Conservation (phyloP, 2,113 vertebrate genomes). For the Symphodus melops region DNA sequence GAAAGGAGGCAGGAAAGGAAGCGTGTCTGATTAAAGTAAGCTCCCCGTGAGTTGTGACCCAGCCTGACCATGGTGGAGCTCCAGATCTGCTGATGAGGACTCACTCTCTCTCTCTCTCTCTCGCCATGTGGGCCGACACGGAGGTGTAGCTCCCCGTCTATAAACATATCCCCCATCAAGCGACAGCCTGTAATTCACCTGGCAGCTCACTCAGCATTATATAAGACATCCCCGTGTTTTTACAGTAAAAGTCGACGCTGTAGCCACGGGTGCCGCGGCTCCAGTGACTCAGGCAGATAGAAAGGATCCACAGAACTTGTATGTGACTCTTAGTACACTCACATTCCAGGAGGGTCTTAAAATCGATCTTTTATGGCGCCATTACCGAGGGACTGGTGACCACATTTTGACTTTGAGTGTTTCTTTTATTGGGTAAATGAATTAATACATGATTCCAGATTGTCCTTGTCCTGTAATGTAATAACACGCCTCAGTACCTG, state of each 20-base stretch:
- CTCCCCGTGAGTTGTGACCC: slow-evolving; percentile 53
- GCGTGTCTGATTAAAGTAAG: slow-evolving; percentile 49
- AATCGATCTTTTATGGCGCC: not conserved
- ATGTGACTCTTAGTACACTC: not conserved
- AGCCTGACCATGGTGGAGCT: slow-evolving; percentile 48
- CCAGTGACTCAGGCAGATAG: slow-evolving; percentile 5
- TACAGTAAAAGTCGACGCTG: slow-evolving; percentile 56
- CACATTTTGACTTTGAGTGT: not conserved
- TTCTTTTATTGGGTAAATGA: slow-evolving; percentile 47
- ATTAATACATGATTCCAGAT: slow-evolving; percentile 44
- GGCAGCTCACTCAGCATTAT: slow-evolving; percentile 74
- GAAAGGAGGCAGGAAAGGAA: slow-evolving; percentile 33
- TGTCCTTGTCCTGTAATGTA: slow-evolving; percentile 58
- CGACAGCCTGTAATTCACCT: slow-evolving; percentile 65
- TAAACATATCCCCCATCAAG: slow-evolving; percentile 65
- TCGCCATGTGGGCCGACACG: not conserved
- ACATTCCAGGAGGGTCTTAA: not conserved
- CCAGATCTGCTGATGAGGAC: slow-evolving; percentile 70
- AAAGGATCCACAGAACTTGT: slow-evolving; percentile 8
- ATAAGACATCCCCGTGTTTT: slow-evolving; percentile 69
- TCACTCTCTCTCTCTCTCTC: slow-evolving; percentile 7
- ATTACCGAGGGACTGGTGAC: not conserved
- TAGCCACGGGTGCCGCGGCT: slow-evolving; percentile 6
- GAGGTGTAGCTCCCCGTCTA: slow-evolving; percentile 44
- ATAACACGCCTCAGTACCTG: slow-evolving; percentile 67